phyloP scores from a whole-genome alignment of 1,140 invertebrate genomes.

The Bombus waltoni region DNA sequence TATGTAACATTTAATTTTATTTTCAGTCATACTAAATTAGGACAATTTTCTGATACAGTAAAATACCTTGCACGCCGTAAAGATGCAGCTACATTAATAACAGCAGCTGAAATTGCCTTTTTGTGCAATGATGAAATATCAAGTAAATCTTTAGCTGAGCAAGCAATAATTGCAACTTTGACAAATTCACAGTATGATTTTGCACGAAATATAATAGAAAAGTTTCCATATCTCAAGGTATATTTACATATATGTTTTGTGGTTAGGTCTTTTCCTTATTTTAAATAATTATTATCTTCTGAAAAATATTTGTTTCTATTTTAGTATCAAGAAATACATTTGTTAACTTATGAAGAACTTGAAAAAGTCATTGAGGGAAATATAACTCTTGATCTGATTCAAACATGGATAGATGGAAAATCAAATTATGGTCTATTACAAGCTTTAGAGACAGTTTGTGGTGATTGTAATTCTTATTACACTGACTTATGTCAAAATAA shows the following conservation, averaged over 20 bases:
- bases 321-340: constrained; percentile 66
- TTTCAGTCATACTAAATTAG: constrained; percentile 69
- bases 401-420: constrained; percentile 63
- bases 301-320: constrained; percentile 17
- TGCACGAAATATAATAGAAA: constrained; percentile 65
- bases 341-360: constrained; percentile 67
- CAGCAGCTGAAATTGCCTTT: constrained; percentile 75
- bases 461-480: constrained; percentile 54
- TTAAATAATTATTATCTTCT: constrained; percentile 1
- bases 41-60: constrained; percentile 71
- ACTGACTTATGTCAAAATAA: constrained; percentile 53
- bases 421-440: constrained; percentile 60
- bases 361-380: constrained; percentile 37
- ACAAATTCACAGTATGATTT: constrained; percentile 51
- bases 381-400: constrained; percentile 50
- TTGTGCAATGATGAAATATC: constrained; percentile 66
- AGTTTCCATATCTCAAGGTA: constrained; percentile 69
- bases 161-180: constrained; percentile 71
- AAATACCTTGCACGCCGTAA: constrained; percentile 72
- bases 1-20: constrained; percentile 17
- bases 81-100: constrained; percentile 64
- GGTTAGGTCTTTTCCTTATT: background rate
- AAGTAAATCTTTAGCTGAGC: constrained; percentile 66
- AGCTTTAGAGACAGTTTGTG: constrained; percentile 54
- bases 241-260: background rate